A percentile compares a stretch with the other conserved stretches of the same genome.
phyloP scores from a whole-genome alignment of 1,140 invertebrate species.

The Drosophila carrolli region DNA sequence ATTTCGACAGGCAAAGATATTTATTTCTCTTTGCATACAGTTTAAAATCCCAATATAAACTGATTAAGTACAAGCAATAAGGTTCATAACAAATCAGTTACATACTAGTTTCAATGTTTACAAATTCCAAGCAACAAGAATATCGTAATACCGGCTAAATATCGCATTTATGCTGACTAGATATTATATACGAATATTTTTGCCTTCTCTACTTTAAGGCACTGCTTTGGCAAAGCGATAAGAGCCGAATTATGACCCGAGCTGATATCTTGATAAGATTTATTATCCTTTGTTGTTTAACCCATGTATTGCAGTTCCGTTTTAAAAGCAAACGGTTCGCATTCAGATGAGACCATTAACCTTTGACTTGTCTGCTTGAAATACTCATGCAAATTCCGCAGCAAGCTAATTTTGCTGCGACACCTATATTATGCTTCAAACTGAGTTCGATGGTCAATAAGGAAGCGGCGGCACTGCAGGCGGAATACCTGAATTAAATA shows the following conservation, averaged over 20 bases:
- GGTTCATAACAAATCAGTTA: too few species aligned
- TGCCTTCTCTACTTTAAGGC: neutral
- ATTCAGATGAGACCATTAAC: conserved; percentile 14
- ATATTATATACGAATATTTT: neutral
- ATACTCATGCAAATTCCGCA: conserved; percentile 11
- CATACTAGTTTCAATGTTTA: too few species aligned
- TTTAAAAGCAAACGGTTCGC: conserved; percentile 3
- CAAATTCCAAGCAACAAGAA: too few species aligned
- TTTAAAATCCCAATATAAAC: too few species aligned
- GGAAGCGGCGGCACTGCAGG: conserved; percentile 24
- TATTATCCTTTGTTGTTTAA: conserved; percentile 32
- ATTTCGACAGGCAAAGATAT: too few species aligned
- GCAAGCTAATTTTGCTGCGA: neutral
- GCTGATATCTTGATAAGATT: conserved; percentile 42
- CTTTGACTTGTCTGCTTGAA: neutral
- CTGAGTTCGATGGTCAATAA: conserved; percentile 24
- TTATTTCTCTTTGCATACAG: too few species aligned
- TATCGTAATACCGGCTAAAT: too few species aligned
- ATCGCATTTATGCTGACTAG: neutral
- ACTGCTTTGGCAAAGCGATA: conserved; percentile 9
- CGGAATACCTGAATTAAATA: conserved; percentile 20
- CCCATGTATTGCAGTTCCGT: conserved; percentile 1
- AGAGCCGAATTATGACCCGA: conserved; percentile 11
- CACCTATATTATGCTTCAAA: conserved; percentile 3
- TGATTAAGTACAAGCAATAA: too few species aligned